Conservation (phyloP, 2,888 invertebrate genomes). For the Parelbella ahira region DNA sequence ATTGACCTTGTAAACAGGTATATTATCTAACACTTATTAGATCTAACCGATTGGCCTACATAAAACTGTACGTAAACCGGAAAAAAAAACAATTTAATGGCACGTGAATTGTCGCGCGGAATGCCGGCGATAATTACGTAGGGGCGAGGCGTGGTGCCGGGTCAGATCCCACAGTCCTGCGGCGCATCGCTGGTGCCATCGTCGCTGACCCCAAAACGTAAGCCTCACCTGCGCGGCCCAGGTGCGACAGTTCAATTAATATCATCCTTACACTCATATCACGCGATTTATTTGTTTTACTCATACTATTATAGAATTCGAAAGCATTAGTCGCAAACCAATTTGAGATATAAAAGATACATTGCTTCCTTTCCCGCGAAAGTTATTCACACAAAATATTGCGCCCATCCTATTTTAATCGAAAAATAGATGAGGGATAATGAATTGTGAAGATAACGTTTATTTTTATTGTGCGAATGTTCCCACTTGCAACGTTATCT, state of each 20-base stretch:
- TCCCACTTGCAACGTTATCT: constrained; percentile 57
- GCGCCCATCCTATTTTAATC: constrained; percentile 60
- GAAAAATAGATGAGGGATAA: constrained; percentile 44
- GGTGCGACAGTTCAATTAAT: constrained; percentile 72
- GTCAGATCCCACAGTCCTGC: constrained; percentile 53
- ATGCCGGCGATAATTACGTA: constrained; percentile 24
- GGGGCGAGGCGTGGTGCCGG: constrained; percentile 31
- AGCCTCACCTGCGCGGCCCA: constrained; percentile 71
- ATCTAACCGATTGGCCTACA: constrained; percentile 15
- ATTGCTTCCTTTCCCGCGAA: constrained; percentile 52
- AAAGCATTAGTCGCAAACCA: constrained; percentile 31
- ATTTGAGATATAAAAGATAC: constrained; percentile 44
- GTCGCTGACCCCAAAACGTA: constrained; percentile 68
- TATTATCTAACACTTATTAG: background rate
- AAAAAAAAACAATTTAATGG: constrained; percentile 7
- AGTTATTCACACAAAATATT: constrained; percentile 44
- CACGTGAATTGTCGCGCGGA: constrained; percentile 14
- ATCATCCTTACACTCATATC: constrained; percentile 55
- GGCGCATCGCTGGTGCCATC: constrained; percentile 50
- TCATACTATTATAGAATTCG: too few relatives aligned
- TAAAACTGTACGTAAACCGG: background rate
- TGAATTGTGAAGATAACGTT: constrained; percentile 34
- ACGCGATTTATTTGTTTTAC: constrained; percentile 63
- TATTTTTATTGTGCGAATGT: constrained; percentile 56
- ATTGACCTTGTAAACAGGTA: constrained; percentile 10